Evolutionary conservation across 2,888 invertebrate species (phyloP), one percentile per base, ranked within the genome.

Genomic region (Mystacides longicornis): DNA sequence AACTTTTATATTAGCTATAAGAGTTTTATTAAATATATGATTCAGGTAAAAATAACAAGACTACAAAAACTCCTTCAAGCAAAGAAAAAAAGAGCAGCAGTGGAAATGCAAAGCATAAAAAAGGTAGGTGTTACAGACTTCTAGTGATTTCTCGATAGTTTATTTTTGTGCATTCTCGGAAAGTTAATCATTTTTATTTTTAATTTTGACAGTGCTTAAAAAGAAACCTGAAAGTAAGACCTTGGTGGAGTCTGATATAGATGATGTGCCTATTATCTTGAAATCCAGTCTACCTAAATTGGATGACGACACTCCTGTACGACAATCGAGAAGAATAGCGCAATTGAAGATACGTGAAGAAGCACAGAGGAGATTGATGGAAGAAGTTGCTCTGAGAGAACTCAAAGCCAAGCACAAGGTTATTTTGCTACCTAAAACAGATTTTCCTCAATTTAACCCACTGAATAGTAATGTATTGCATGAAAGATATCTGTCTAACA

Each of bases 271-370:
- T 20, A n/a, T 11, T 11, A 20, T 31, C 7, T 3, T 16, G 3
- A 19, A 14, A 20, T 11, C 37, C 2, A n/a, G n/a, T n/a, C n/a
- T n/a, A n/a, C 51, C 62, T 7, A 60, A 60, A 0, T 67, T 71
- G 0, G 72, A 75, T 1, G 76, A 73, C 48, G 65, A 71, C 19
- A 68, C 78, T 16, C 81, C 81, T 1, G 86, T 91, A 3, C 73
- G 93, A 5, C 88, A 89, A 65, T 91, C 91, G 2, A 77, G 93
- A 1, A 78, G 94, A 57, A 89, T 94, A 63, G 93, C 93, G 0
- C 91, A 91, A 69, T 79, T 90, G 65, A 89, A 92, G 69, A 90
- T 93, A 56, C 86, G 84, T 62, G 92, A 93, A 66, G 90, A 92
- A 67, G 89, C 89, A 0, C 89, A 92, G 58, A 71, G 87, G 1